Conservation (phyloP, 2,113 vertebrate genomes). For the Synodontis membranacea region DNA sequence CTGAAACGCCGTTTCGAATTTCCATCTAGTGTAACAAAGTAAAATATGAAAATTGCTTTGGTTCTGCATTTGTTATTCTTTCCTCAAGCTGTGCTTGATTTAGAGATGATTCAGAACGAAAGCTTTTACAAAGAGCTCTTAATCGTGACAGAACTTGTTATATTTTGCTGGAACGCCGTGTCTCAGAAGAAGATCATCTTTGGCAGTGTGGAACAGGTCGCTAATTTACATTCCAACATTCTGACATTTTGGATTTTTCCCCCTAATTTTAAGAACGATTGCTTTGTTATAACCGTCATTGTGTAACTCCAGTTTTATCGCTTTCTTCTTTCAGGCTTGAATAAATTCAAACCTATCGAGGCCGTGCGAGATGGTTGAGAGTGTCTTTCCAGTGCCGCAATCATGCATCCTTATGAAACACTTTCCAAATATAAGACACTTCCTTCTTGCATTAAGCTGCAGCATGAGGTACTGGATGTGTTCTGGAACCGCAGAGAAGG, state of each 20-base stretch:
- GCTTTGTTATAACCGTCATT: neutral
- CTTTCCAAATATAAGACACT: neutral
- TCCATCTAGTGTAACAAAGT: neutral
- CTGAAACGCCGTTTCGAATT: neutral
- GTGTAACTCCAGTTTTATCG: neutral
- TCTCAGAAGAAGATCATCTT: neutral
- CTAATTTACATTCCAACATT: neutral
- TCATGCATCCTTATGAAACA: neutral
- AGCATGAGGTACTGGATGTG: neutral
- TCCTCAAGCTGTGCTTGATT: constrained; percentile 1
- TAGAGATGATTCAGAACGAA: neutral
- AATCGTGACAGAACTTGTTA: constrained; percentile 24
- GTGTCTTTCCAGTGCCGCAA: neutral
- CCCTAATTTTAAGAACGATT: neutral
- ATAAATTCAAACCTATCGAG: too few relatives aligned
- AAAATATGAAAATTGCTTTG: neutral
- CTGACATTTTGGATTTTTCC: neutral
- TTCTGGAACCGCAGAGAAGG: neutral
- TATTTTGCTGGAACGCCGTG: neutral
- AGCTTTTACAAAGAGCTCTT: neutral
- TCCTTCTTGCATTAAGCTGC: neutral
- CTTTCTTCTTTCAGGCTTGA: neutral
- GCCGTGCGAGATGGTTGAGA: neutral
- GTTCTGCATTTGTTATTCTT: neutral
- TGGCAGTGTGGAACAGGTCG: neutral